phyloP scores from a whole-genome alignment of 1,140 invertebrate genomes.

The Drosophila nasuta region DNA sequence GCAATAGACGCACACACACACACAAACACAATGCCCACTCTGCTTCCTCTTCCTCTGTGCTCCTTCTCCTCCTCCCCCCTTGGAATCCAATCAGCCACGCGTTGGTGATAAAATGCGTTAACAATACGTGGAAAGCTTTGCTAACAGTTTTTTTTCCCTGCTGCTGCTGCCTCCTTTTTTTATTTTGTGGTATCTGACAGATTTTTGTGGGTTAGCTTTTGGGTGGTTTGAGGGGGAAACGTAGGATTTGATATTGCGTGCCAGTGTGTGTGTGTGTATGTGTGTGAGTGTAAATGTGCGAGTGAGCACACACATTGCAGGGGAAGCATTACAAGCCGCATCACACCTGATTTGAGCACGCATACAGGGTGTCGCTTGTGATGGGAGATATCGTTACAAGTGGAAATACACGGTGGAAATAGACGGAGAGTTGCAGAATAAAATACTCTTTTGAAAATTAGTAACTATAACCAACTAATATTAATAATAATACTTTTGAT shows the following conservation, averaged over 20 bases:
- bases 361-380: constrained; percentile 22
- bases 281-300: not conserved
- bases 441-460: no score
- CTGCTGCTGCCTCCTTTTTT: constrained; percentile 42
- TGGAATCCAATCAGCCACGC: constrained; percentile 81
- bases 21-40: constrained; percentile 14
- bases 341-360: constrained; percentile 45
- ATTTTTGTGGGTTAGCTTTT: constrained; percentile 73
- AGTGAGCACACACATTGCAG: not conserved
- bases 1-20: not conserved
- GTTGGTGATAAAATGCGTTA: constrained; percentile 83
- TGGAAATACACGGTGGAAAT: no score
- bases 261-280: not conserved
- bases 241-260: not conserved
- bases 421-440: no score
- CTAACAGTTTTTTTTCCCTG: constrained; percentile 61
- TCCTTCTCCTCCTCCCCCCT: constrained; percentile 12
- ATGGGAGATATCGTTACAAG: no score
- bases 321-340: constrained; percentile 49
- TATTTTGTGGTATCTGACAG: constrained; percentile 74
- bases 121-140: constrained; percentile 82
- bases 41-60: constrained; percentile 8
- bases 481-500: no score
- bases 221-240: not conserved
- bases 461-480: no score